These are phyloP conservation scores for Hypocryptadius cinnamomeus DNA, from an alignment of 2,113 vertebrate genomes.

Conservation along the genomic window DNA sequence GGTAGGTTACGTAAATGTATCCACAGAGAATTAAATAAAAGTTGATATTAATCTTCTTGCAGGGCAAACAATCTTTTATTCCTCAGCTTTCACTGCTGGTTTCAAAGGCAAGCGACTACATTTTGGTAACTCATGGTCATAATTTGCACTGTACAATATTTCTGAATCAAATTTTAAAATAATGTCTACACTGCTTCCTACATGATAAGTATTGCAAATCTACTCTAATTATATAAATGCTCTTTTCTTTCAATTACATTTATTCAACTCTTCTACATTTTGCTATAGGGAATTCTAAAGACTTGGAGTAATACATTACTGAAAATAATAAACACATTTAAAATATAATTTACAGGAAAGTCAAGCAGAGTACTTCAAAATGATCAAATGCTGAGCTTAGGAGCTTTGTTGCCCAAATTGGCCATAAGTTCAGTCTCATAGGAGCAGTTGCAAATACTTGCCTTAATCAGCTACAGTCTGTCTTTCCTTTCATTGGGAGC, in stretches of 20 bases:
- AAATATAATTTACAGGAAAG: background rate
- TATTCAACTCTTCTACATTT: background rate
- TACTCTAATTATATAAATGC: background rate
- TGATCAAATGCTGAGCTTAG: background rate
- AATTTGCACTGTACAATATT: background rate
- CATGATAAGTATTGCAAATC: background rate
- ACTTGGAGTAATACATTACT: background rate
- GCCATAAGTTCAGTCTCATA: background rate
- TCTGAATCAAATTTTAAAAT: background rate
- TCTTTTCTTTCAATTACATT: background rate
- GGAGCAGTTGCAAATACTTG: background rate
- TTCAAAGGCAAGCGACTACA: background rate
- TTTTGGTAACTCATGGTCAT: background rate
- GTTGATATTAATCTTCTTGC: background rate
- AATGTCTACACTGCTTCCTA: background rate
- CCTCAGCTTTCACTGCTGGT: background rate
- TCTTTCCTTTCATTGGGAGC: background rate
- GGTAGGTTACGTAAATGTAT: background rate
- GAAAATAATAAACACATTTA: background rate
- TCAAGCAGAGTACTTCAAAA: background rate
- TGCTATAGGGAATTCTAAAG: background rate
- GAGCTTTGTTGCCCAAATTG: background rate
- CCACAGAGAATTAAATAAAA: background rate
- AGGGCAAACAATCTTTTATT: background rate
- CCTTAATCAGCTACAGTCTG: background rate